These are phyloP conservation scores for Aleadryas rufinucha DNA, from an alignment of 2,113 vertebrate species.

Conservation along the genomic window DNA sequence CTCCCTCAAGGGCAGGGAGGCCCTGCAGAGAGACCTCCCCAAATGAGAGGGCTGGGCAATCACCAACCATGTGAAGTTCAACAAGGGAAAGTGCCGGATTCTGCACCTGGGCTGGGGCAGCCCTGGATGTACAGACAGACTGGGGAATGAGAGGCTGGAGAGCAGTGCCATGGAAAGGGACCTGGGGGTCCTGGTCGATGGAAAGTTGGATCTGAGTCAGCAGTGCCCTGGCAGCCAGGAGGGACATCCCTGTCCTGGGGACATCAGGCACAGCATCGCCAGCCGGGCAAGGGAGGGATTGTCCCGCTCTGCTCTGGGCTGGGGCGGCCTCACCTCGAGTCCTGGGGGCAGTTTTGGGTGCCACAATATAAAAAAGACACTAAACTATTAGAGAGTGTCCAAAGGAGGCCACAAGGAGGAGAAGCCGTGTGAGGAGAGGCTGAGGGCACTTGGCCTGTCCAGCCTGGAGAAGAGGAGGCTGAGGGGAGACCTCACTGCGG, in stretches of 20 bases:
- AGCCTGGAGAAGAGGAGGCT: not conserved
- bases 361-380: not conserved
- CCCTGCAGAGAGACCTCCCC: not conserved
- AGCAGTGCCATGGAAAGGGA: not conserved
- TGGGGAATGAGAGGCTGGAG: not conserved
- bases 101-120: not conserved
- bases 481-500: not conserved
- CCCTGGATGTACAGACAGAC: not conserved
- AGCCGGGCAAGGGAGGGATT: not conserved
- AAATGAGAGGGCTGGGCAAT: not conserved
- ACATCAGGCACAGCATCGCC: not conserved
- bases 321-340: not conserved
- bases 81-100: not conserved
- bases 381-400: not conserved
- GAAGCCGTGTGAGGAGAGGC: not conserved
- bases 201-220: not conserved
- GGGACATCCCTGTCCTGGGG: not conserved
- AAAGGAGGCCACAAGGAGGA: not conserved
- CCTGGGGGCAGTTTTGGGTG: not conserved
- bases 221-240: not conserved
- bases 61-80: not conserved
- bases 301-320: not conserved
- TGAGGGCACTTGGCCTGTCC: not conserved
- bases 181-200: not conserved
- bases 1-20: accelerated